Evolutionary conservation across 2,888 invertebrate species (phyloP).

Genomic region (Apomyelois bistriatella): DNA sequence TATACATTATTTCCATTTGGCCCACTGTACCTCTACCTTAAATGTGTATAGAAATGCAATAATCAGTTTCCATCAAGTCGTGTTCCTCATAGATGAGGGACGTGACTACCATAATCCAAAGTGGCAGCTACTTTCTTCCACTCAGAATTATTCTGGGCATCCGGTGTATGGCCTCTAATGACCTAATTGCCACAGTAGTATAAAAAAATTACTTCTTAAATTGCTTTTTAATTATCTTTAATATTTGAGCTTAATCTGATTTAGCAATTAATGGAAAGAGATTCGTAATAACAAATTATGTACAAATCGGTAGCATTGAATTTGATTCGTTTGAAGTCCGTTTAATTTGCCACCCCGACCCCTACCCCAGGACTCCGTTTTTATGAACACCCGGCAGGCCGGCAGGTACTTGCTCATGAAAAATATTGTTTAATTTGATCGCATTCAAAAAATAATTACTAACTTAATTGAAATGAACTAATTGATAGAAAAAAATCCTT

Average conservation of each 20-base stretch:
- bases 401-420: not conserved
- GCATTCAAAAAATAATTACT: not conserved
- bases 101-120: too few species aligned
- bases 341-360: constrained; percentile 31
- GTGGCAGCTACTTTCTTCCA: too few species aligned
- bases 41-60: too few species aligned
- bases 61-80: too few species aligned
- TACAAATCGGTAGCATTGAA: constrained; percentile 33
- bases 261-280: constrained; percentile 27
- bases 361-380: constrained; percentile 11
- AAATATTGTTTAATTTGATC: constrained; percentile 15
- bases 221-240: not conserved
- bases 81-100: too few species aligned
- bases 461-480: not conserved
- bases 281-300: constrained; percentile 26
- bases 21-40: too few species aligned
- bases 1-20: too few species aligned
- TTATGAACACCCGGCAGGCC: constrained; percentile 1
- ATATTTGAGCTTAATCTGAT: constrained; percentile 22
- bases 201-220: too few species aligned
- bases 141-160: too few species aligned
- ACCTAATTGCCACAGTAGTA: too few species aligned
- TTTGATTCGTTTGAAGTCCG: constrained; percentile 34
- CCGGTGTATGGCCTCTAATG: too few species aligned
- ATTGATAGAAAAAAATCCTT: too few species aligned